phyloP scores from a whole-genome alignment of 1,140 invertebrate genomes.

The Oryctes rhinoceros region DNA sequence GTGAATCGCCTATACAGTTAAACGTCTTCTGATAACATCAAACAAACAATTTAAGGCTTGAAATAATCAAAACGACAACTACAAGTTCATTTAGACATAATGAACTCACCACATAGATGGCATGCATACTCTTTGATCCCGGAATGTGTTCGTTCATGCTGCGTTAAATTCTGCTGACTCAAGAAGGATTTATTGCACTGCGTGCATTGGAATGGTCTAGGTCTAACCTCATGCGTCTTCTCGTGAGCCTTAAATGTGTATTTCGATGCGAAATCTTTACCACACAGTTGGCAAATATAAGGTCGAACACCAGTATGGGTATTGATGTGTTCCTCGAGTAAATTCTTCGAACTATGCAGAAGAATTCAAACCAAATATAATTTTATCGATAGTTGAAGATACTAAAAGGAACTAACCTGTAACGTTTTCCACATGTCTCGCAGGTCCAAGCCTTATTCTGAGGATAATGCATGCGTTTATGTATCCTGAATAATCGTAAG shows the following conservation, averaged over 20 bases:
- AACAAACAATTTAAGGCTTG: no score
- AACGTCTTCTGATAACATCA: no score
- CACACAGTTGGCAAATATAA: slow-evolving; percentile 71
- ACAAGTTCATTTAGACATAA: not conserved
- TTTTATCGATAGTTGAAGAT: no score
- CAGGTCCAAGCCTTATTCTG: slow-evolving; percentile 72
- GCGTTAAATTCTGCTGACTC: slow-evolving; percentile 76
- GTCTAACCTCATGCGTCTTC: slow-evolving; percentile 75
- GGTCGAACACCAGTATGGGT: slow-evolving; percentile 74
- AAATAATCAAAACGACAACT: no score
- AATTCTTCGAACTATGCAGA: slow-evolving; percentile 67
- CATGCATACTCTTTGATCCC: slow-evolving; percentile 77
- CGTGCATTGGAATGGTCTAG: slow-evolving; percentile 72
- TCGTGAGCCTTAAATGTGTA: slow-evolving; percentile 79
- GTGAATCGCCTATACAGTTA: no score
- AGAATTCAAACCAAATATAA: not conserved
- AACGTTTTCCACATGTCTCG: slow-evolving; percentile 71
- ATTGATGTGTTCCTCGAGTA: slow-evolving; percentile 77
- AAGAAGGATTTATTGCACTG: slow-evolving; percentile 78
- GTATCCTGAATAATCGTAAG: slow-evolving; percentile 69
- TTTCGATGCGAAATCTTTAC: slow-evolving; percentile 79
- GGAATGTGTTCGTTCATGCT: slow-evolving; percentile 77
- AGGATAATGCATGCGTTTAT: slow-evolving; percentile 70
- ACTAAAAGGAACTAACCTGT: slow-evolving; percentile 59
- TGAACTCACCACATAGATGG: slow-evolving; percentile 71